Evolutionary conservation across 1,140 invertebrate species (phyloP), one percentile per base, ranked within the genome.

Genomic region (Brachionus koreanus): DNA sequence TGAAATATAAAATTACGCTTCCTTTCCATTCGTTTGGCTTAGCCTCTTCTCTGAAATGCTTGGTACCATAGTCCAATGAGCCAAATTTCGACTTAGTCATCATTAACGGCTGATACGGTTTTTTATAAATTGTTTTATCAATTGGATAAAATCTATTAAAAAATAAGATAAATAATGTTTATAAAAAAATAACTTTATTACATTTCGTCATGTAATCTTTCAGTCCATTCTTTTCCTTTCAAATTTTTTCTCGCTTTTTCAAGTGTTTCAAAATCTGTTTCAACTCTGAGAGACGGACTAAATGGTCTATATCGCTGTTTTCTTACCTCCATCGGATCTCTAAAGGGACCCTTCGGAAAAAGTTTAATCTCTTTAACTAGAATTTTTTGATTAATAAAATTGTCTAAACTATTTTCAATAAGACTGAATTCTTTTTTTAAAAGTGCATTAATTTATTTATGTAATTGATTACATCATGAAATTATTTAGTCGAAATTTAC

Each of bases 251-350:
- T 83, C 9, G 86, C 87, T 81, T 89, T 85, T 42, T 88, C 86
- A 16, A 89, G 81, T 2, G 86, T 85, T 9, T 85, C 85, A 83
- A 86, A 88, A 63, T 86, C 85, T 13, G 86, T 89, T 12, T 86
- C 85, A 29, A 87, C 87, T 74, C 86, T 84, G 39, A 89, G 83
- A 9, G 85, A 84, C 13, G 87, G 87, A 82, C 88, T 85, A 84
- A 88, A 88, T 19, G 85, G 84, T 76, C 86, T 87, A 85, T 88
- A 88, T n/a, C 88, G 67, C 83, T 88, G 87, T 33, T 85, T 84
- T 84, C 87, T 86, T 5, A 89, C 88, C 6, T 86, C 86, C 29
- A 79, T 74, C 46, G 87, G 87, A 9, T 87, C 85, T 69, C 86
- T 83, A 84, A 89, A 89, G 77, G 88, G 88, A 65, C 88, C 88